phyloP scores from a whole-genome alignment of 2,113 vertebrate genomes.

The Cervus canadensis region DNA sequence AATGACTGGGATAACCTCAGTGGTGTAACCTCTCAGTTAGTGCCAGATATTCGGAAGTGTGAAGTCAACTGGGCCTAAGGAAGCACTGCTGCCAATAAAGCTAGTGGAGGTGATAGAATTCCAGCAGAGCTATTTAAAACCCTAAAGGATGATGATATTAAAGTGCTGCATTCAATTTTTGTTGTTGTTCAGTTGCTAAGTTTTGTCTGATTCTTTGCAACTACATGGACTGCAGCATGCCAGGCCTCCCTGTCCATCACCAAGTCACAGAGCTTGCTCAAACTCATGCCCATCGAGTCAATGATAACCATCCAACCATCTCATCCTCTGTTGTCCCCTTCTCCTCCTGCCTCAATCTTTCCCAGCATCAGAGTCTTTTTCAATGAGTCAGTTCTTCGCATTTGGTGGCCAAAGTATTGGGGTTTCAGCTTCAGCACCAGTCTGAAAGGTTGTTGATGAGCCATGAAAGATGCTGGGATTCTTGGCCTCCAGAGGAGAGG shows the following conservation, averaged over 20 bases:
- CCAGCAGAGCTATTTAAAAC: neutral
- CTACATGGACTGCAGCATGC: neutral
- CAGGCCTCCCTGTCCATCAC: neutral
- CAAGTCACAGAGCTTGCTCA: neutral
- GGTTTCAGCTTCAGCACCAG: neutral
- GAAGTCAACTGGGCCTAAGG: neutral
- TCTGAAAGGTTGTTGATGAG: neutral
- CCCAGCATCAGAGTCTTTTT: neutral
- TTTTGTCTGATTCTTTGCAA: neutral
- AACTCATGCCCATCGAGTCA: fast-evolving
- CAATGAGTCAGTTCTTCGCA: neutral
- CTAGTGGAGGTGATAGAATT: neutral
- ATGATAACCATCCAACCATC: neutral
- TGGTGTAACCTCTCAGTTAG: neutral
- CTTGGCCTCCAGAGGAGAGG: neutral
- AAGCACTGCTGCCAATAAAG: neutral
- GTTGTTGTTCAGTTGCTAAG: neutral
- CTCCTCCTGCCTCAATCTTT: neutral
- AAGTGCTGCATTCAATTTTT: neutral
- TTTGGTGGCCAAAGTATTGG: neutral
- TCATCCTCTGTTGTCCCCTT: neutral
- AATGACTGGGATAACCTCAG: neutral
- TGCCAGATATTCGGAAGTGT: neutral
- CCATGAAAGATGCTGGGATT: neutral
- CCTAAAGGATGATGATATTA: neutral